phyloP scores from a whole-genome alignment of 2,113 vertebrate genomes.

The Tenrec ecaudatus region DNA sequence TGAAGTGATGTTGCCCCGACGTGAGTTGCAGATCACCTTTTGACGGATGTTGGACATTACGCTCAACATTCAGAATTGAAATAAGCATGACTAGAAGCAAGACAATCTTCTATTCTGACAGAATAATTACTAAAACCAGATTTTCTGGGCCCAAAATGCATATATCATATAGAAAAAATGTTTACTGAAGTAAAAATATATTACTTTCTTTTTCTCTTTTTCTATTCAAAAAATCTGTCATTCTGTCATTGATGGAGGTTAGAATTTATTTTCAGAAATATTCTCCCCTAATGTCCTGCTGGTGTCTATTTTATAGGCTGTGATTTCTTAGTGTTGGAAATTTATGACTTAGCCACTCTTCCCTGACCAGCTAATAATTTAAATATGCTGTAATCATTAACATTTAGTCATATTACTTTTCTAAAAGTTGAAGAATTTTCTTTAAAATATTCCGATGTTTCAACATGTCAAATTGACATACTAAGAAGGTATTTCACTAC shows the following conservation, averaged over 20 bases:
- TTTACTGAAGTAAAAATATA: constrained; percentile 54
- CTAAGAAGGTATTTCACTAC: constrained; percentile 1
- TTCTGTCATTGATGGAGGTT: constrained; percentile 30
- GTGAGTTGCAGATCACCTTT: too few relatives aligned
- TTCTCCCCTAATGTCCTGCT: neutral
- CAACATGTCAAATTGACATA: neutral
- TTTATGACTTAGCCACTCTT: constrained; percentile 24
- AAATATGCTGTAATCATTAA: neutral
- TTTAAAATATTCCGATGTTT: neutral
- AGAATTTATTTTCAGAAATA: neutral
- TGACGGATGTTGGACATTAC: too few relatives aligned
- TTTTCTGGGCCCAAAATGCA: neutral
- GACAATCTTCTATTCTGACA: too few relatives aligned
- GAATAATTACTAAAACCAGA: too few relatives aligned
- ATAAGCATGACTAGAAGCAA: too few relatives aligned
- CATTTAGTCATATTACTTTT: neutral
- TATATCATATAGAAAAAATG: neutral
- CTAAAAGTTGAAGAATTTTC: neutral
- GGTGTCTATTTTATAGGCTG: neutral
- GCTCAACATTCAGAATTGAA: too few relatives aligned
- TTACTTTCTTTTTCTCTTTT: constrained; percentile 39
- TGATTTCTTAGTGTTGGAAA: constrained; percentile 24
- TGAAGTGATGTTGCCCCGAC: too few relatives aligned
- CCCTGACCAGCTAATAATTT: neutral
- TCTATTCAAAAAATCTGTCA: neutral